These are phyloP conservation scores for Thereuonema tuberculata DNA, from an alignment of 1,140 invertebrate genomes.

Conservation along the genomic window DNA sequence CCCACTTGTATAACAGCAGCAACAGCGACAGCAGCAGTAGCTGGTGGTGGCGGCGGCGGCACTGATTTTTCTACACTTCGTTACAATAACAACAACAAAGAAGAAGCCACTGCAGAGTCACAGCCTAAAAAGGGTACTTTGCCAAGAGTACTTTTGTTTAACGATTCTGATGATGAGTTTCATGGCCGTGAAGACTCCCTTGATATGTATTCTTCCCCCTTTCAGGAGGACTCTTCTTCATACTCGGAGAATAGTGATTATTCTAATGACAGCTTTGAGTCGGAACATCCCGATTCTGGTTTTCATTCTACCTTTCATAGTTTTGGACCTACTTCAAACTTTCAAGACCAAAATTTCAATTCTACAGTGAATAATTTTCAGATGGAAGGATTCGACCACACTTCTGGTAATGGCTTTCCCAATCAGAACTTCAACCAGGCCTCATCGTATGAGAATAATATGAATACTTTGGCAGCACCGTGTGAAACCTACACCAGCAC, in stretches of 20 bases:
- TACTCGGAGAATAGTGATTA: constrained; percentile 43
- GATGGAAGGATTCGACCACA: neutral
- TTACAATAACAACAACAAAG: neutral
- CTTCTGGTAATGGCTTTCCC: neutral
- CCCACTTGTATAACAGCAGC: constrained; percentile 12
- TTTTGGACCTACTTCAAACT: neutral
- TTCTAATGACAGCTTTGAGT: constrained; percentile 18
- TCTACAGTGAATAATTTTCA: too few relatives aligned
- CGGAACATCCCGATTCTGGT: neutral
- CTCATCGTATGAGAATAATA: neutral
- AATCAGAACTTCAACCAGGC: neutral
- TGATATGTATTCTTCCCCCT: constrained; percentile 43
- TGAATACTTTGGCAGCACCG: neutral
- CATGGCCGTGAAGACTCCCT: constrained; percentile 45
- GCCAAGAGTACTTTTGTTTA: constrained; percentile 25
- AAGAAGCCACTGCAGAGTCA: neutral
- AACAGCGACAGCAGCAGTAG: constrained; percentile 20
- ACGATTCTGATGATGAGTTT: constrained; percentile 31
- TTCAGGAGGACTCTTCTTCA: constrained; percentile 43
- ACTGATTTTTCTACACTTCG: constrained; percentile 15
- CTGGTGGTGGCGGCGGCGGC: constrained; percentile 20
- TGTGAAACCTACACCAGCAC: neutral
- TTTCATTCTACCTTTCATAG: neutral
- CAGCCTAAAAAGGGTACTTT: neutral
- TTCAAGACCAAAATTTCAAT: neutral